Percentiles rank a stretch among this genome's conserved stretches.
phyloP scores from a whole-genome alignment of 2,113 vertebrate genomes.

The Petrocephalus microphthalmus region DNA sequence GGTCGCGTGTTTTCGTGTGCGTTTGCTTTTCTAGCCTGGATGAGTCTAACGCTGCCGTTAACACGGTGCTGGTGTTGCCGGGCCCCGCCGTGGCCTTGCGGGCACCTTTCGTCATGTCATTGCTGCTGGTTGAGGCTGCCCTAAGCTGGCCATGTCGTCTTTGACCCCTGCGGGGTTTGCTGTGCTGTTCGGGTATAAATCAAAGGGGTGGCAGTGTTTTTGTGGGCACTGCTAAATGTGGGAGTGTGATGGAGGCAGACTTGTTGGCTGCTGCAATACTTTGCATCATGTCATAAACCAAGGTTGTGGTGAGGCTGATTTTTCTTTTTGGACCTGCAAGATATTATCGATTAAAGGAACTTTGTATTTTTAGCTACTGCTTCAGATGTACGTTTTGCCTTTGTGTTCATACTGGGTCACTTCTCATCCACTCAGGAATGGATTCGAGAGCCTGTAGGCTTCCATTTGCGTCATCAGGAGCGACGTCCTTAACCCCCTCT shows the following conservation, averaged over 20 bases:
- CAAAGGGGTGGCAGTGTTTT: not conserved
- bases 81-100: not conserved
- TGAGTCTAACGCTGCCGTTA: not conserved
- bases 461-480: constrained; percentile 71
- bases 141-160: not conserved
- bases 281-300: not conserved
- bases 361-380: not conserved
- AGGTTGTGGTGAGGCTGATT: not conserved
- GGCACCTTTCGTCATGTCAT: not conserved
- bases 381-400: not conserved
- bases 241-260: not conserved
- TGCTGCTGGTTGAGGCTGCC: not conserved
- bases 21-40: not conserved
- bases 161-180: not conserved
- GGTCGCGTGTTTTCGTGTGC: not conserved
- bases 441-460: constrained; percentile 85
- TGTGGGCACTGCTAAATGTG: not conserved
- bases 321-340: not conserved
- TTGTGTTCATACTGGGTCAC: constrained; percentile 20
- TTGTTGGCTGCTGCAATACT: not conserved
- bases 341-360: not conserved
- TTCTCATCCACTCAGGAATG: constrained; percentile 60
- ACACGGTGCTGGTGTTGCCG: not conserved
- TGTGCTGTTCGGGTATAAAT: not conserved
- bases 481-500: constrained; percentile 46